phyloP scores from a whole-genome alignment of 2,113 vertebrate species.

The Pitta sordida region DNA sequence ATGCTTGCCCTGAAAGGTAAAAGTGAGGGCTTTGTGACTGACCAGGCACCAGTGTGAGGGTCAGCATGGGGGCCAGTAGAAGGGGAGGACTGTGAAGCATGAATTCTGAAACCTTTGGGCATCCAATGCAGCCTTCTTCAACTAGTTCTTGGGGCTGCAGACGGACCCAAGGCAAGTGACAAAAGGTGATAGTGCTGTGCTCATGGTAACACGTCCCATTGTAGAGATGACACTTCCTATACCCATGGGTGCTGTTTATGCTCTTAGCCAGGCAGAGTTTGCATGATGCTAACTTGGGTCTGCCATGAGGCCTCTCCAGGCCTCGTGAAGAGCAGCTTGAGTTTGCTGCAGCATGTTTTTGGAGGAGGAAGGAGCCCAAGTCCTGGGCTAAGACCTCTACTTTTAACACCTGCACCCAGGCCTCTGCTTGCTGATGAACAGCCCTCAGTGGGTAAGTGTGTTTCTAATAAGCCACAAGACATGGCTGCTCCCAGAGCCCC shows the following conservation, averaged over 20 bases:
- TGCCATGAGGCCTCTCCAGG: background rate
- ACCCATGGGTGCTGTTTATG: background rate
- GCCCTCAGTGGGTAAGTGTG: rapidly evolving
- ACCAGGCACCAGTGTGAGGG: background rate
- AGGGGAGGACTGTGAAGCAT: background rate
- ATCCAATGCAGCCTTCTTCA: background rate
- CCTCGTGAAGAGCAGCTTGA: background rate
- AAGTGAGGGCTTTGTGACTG: background rate
- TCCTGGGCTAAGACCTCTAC: background rate
- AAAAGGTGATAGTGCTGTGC: background rate
- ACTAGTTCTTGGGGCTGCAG: background rate
- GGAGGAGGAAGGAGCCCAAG: background rate
- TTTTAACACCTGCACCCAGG: background rate
- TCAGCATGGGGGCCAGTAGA: background rate
- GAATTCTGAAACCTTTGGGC: background rate
- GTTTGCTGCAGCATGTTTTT: background rate
- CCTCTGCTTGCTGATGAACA: background rate
- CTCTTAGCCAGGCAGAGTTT: background rate
- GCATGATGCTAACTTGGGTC: background rate
- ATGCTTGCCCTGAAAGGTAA: background rate
- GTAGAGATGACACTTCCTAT: background rate
- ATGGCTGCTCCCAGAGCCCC: rapidly evolving
- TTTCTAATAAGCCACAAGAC: background rate
- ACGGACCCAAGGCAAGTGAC: background rate
- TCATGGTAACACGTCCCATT: background rate